Evolutionary conservation across 2,797 vertebrate genomes (phyloP).

Genomic region (Scarus forsteni): DNA sequence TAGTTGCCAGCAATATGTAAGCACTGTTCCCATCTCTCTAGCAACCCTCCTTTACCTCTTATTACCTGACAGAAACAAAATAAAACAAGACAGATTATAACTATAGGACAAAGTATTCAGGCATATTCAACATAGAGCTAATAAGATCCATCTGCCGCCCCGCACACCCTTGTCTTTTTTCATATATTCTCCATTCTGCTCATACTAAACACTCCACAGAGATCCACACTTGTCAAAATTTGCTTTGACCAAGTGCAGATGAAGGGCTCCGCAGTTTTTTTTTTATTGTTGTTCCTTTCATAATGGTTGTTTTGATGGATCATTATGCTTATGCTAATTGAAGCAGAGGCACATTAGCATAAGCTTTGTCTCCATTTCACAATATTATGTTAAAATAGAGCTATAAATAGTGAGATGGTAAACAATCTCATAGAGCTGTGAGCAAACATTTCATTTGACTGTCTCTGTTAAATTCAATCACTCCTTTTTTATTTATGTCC

Average conservation of each 20-base stretch:
- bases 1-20: background rate
- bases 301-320: constrained; percentile 29
- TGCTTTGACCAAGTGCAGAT: constrained; percentile 7
- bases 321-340: constrained; percentile 40
- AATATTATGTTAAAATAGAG: constrained; percentile 10
- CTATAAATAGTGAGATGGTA: background rate
- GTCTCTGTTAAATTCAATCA: background rate
- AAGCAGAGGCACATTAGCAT: constrained; percentile 11
- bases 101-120: background rate
- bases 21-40: background rate
- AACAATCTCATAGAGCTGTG: constrained; percentile 4
- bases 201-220: background rate
- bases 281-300: background rate
- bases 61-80: background rate
- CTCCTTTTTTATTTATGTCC: too few relatives aligned
- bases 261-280: background rate
- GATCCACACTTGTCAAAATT: background rate
- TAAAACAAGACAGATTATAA: too few relatives aligned
- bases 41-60: background rate
- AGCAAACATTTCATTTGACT: background rate
- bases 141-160: background rate
- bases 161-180: background rate
- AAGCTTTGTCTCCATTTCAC: background rate
- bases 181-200: background rate
- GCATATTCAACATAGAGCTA: background rate